phyloP scores from a whole-genome alignment of 2,888 invertebrate genomes.

The Nomada fucata region DNA sequence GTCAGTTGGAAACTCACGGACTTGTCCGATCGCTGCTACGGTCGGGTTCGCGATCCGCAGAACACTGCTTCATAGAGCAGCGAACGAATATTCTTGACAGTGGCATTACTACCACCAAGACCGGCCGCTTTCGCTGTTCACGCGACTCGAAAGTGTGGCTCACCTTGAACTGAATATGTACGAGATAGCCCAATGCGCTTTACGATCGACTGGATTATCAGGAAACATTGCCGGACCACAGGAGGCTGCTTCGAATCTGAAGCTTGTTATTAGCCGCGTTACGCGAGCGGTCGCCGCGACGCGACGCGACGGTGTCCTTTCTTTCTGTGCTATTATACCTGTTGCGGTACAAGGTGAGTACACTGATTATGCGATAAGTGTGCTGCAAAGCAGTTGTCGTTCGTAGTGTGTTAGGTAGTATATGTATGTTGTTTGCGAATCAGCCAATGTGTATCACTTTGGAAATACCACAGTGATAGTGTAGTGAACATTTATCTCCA shows the following conservation, averaged over 20 bases:
- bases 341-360: not conserved
- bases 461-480: too few relatives aligned
- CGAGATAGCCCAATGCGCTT: slow-evolving; percentile 45
- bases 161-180: slow-evolving; percentile 74
- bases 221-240: too few relatives aligned
- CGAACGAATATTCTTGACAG: slow-evolving; percentile 68
- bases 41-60: slow-evolving; percentile 64
- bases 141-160: slow-evolving; percentile 73
- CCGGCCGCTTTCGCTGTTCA: slow-evolving; percentile 68
- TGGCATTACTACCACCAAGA: slow-evolving; percentile 38
- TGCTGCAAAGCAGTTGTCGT: too few relatives aligned
- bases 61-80: slow-evolving; percentile 68
- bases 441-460: too few relatives aligned
- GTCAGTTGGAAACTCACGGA: not conserved
- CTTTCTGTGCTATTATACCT: not conserved
- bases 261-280: not conserved
- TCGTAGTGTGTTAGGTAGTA: too few relatives aligned
- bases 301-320: slow-evolving; percentile 21
- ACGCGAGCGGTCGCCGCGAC: slow-evolving; percentile 7
- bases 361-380: not conserved
- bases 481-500: too few relatives aligned
- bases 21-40: slow-evolving; percentile 47
- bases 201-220: too few relatives aligned
- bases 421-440: too few relatives aligned
- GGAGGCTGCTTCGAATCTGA: not conserved